Evolutionary conservation across 2,797 vertebrate genomes (phyloP).

Genomic region (Fratercula arctica): DNA sequence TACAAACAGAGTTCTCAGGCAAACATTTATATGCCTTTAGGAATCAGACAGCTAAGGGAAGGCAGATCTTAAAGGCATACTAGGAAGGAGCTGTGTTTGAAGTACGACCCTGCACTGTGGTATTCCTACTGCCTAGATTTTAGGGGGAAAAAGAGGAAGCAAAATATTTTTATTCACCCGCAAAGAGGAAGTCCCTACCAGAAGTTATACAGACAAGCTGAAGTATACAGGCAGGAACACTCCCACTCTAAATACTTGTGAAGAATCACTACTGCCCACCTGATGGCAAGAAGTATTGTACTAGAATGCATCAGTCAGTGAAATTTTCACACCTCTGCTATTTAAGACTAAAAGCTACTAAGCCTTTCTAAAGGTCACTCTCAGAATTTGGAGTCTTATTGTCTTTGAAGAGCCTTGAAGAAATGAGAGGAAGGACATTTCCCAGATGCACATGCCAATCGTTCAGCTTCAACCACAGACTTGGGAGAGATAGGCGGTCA

Average conservation of each 20-base stretch:
- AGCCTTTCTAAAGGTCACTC: not conserved
- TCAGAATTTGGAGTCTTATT: not conserved
- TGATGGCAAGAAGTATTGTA: not conserved
- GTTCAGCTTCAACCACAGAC: not conserved
- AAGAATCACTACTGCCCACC: not conserved
- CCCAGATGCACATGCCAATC: not conserved
- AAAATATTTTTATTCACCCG: not conserved
- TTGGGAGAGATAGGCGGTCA: not conserved
- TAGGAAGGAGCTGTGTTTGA: not conserved
- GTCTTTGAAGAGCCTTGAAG: not conserved
- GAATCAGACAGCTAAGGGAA: not conserved
- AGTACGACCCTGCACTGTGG: accelerated
- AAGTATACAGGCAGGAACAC: not conserved
- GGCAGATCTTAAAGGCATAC: not conserved
- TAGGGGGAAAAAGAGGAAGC: not conserved
- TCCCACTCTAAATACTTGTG: not conserved
- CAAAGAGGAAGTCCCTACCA: no score
- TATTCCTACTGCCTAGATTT: not conserved
- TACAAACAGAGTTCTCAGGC: not conserved
- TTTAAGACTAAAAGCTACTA: not conserved
- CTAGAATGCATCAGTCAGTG: not conserved
- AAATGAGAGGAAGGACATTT: not conserved
- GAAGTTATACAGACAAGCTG: not conserved
- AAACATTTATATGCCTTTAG: not conserved
- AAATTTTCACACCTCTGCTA: not conserved